Evolutionary conservation across 2,888 invertebrate genomes (phyloP).

Genomic region (Gymnocheta viridis): DNA sequence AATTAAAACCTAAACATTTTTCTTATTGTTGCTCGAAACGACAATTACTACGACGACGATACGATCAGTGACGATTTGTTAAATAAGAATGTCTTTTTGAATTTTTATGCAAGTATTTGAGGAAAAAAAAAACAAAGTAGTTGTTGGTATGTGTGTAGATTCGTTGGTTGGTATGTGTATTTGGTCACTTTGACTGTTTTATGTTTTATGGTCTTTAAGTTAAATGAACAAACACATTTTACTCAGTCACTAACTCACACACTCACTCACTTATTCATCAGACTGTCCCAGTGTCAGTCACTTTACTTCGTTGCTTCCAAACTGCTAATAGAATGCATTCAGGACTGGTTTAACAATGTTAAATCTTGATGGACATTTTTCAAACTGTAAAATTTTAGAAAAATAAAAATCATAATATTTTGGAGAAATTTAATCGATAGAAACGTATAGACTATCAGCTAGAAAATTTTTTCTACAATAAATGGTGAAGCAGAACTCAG

Average conservation of each 20-base stretch:
- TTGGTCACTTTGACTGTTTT: slow-evolving; percentile 33
- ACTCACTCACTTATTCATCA: not conserved
- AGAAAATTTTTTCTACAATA: too few relatives aligned
- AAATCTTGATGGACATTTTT: not conserved
- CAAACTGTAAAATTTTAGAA: too few relatives aligned
- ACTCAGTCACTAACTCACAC: slow-evolving; percentile 12
- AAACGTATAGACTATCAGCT: too few relatives aligned
- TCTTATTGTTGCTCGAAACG: slow-evolving; percentile 18
- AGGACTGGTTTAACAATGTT: not conserved
- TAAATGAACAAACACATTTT: slow-evolving; percentile 46
- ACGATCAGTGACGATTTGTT: slow-evolving; percentile 35
- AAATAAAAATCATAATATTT: too few relatives aligned
- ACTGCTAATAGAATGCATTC: slow-evolving; percentile 6
- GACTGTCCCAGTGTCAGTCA: not conserved
- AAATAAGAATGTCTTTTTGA: not conserved
- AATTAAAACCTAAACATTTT: slow-evolving; percentile 61
- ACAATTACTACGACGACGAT: slow-evolving; percentile 7
- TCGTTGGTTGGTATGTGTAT: not conserved
- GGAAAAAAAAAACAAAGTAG: slow-evolving; percentile 10
- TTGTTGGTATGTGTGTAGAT: slow-evolving; percentile 9
- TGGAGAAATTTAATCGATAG: too few relatives aligned
- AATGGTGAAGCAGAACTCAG: too few relatives aligned
- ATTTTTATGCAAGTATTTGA: slow-evolving; percentile 37
- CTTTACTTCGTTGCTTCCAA: not conserved
- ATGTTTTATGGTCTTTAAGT: slow-evolving; percentile 43